phyloP scores from a whole-genome alignment of 1,140 invertebrate species.

The Euschistus heros region DNA sequence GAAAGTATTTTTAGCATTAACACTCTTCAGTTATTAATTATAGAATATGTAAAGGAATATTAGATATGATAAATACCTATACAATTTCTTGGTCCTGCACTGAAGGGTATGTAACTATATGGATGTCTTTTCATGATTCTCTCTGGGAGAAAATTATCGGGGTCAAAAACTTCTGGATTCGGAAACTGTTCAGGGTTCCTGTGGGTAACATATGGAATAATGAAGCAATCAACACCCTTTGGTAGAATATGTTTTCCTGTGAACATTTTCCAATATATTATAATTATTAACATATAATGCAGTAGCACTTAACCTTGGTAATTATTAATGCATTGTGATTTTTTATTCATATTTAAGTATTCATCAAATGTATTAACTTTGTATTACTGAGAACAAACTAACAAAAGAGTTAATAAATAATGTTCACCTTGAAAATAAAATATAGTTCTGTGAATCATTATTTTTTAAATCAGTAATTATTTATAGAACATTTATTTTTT shows the following conservation, averaged over 20 bases:
- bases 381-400: not conserved
- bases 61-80: conserved; percentile 37
- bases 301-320: not conserved
- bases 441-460: too few relatives aligned
- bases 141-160: conserved; percentile 55
- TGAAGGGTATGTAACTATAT: conserved; percentile 46
- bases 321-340: not conserved
- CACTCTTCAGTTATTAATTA: not conserved
- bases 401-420: not conserved
- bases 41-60: not conserved
- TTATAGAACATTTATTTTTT: too few relatives aligned
- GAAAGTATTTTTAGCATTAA: not conserved
- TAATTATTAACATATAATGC: not conserved
- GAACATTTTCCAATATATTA: not conserved
- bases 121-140: conserved; percentile 37
- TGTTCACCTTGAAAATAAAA: not conserved
- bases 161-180: conserved; percentile 49
- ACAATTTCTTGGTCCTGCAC: conserved; percentile 47
- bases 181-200: conserved; percentile 34
- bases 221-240: not conserved
- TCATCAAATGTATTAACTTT: not conserved
- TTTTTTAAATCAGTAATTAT: too few relatives aligned
- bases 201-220: conserved; percentile 14
- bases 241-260: conserved; percentile 12
- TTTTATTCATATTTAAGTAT: not conserved